Conservation (phyloP, 2,797 vertebrate genomes). For the Eulemur coronatus region DNA sequence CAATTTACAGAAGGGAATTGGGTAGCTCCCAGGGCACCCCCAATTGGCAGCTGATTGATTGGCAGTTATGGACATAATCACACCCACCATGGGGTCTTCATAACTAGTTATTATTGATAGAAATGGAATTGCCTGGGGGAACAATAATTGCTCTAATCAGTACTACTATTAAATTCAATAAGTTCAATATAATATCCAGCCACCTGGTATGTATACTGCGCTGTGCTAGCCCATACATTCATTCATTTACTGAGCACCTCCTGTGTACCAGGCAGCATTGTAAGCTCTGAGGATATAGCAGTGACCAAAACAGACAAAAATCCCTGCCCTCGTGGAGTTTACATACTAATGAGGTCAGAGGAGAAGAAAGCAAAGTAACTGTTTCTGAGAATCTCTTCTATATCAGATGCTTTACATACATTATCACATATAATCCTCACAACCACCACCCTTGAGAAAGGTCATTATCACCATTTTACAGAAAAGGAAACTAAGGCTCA, state of each 20-base stretch:
- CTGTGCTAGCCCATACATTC: not conserved
- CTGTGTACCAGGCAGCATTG: not conserved
- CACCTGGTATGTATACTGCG: not conserved
- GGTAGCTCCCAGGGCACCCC: not conserved
- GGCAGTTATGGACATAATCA: not conserved
- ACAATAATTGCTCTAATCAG: not conserved
- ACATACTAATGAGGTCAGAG: constrained; percentile 3
- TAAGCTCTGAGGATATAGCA: not conserved
- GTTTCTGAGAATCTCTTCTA: not conserved
- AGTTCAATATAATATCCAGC: not conserved
- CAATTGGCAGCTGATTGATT: not conserved
- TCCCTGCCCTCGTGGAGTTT: not conserved
- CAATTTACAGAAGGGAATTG: not conserved
- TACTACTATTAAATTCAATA: not conserved
- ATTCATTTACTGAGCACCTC: constrained; percentile 1
- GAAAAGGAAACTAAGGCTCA: constrained; percentile 5
- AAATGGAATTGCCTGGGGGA: not conserved
- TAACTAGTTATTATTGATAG: constrained; percentile 14
- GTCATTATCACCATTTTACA: not conserved
- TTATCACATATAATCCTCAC: not conserved
- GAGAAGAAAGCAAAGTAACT: constrained; percentile 15
- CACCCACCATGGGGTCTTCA: not conserved
- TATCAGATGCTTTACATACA: not conserved
- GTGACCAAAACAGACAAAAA: not conserved
- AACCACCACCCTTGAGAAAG: not conserved